phyloP scores from a whole-genome alignment of 53 echinoderm and acorn worm species.

The Pentamera pediparva region DNA sequence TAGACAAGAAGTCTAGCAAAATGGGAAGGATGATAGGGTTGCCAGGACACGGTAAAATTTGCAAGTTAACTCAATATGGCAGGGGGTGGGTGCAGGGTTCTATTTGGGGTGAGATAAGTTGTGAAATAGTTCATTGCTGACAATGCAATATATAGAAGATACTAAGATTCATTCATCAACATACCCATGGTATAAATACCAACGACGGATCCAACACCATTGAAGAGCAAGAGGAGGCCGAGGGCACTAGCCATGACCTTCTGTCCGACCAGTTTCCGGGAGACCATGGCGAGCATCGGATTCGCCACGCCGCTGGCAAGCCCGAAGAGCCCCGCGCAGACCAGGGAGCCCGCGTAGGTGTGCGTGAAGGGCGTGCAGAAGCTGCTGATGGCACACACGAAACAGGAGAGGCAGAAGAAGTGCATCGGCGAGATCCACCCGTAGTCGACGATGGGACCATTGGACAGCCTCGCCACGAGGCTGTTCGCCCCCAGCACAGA shows the following conservation, averaged over 20 bases:
- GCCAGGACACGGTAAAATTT: no score
- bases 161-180: neutral
- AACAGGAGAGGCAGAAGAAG: constrained; percentile 22
- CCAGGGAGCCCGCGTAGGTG: neutral
- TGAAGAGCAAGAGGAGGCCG: constrained; percentile 21
- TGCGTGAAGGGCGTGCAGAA: constrained; percentile 23
- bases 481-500: constrained; percentile 5
- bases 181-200: constrained; percentile 26
- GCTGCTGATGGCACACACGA: constrained; percentile 22
- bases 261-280: constrained; percentile 27
- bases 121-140: neutral
- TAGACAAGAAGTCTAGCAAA: no score
- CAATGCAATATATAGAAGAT: neutral
- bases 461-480: constrained; percentile 5
- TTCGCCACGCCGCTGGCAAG: constrained; percentile 26
- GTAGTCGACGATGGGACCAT: constrained; percentile 15
- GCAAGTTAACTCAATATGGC: no score
- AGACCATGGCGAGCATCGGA: constrained; percentile 30
- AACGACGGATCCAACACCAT: constrained; percentile 16
- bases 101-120: no score
- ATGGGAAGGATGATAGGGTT: no score
- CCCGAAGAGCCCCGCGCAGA: constrained; percentile 27
- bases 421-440: constrained; percentile 12
- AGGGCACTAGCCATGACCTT: constrained; percentile 24
- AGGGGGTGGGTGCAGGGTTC: no score